Conservation (phyloP, 2,797 vertebrate species). For the Synanceia verrucosa region DNA sequence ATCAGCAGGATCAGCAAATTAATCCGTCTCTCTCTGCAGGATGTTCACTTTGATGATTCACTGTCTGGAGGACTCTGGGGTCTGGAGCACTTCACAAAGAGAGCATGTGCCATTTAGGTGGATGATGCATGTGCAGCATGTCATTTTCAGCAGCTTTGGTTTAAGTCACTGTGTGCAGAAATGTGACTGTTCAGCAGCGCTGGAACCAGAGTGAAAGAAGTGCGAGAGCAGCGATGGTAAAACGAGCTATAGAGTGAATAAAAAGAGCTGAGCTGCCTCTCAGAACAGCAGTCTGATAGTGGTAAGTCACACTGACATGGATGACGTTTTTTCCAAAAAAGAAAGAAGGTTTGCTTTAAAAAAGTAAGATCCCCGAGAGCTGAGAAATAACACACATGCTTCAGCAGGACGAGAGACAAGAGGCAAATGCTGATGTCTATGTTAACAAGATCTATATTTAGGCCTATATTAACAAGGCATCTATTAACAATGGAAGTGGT, state of each 20-base stretch:
- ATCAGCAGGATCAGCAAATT: conserved; percentile 25
- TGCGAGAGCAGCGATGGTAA: too few species aligned
- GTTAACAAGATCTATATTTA: too few species aligned
- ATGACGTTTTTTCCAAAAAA: not conserved
- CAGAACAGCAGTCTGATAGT: not conserved
- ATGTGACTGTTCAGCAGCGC: not conserved
- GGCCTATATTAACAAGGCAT: too few species aligned
- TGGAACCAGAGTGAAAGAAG: not conserved
- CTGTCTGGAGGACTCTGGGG: conserved; percentile 25
- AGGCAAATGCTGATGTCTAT: not conserved
- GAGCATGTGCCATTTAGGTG: not conserved
- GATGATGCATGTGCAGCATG: conserved; percentile 2
- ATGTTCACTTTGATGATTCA: conserved; percentile 23
- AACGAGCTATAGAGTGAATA: too few species aligned
- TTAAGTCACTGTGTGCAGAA: not conserved
- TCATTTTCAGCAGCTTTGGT: not conserved
- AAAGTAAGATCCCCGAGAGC: not conserved
- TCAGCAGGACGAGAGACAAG: not conserved
- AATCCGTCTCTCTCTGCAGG: conserved; percentile 15
- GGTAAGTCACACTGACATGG: not conserved
- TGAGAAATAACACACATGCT: not conserved
- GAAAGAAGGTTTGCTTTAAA: not conserved
- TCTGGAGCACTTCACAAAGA: conserved; percentile 18
- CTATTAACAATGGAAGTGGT: not conserved
- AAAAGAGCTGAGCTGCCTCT: too few species aligned